These are phyloP conservation scores for Podarcis raffonei DNA, from an alignment of 2,113 vertebrate species.

Conservation along the genomic window DNA sequence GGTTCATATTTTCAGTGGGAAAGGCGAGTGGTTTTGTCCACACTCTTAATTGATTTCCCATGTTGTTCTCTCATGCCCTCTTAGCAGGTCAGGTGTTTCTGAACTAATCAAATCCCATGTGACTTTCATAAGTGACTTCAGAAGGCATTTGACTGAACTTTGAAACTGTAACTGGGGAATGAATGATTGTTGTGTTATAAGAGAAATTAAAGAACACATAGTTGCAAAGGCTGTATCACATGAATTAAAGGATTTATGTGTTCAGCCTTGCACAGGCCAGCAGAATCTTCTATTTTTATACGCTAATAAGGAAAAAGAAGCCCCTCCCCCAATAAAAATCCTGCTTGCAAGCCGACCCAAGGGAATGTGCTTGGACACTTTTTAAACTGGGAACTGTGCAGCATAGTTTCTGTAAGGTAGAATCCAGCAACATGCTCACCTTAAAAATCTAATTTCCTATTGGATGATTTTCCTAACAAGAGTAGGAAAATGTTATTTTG, in stretches of 20 bases:
- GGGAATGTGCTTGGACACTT: not conserved
- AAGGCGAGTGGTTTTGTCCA: not conserved
- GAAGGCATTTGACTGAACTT: conserved; percentile 29
- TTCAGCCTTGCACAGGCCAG: conserved; percentile 17
- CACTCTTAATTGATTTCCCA: not conserved
- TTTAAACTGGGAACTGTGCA: not conserved
- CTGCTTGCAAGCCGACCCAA: not conserved
- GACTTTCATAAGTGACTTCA: conserved; percentile 25
- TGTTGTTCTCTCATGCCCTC: not conserved
- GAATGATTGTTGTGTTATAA: conserved; percentile 50
- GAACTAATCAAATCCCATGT: conserved; percentile 10
- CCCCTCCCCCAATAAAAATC: not conserved
- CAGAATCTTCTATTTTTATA: conserved; percentile 33
- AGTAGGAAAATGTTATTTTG: not conserved
- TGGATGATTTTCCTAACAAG: not conserved
- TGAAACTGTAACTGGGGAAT: conserved; percentile 6
- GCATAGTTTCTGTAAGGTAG: not conserved
- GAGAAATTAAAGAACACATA: conserved; percentile 34
- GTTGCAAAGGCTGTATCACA: conserved; percentile 25
- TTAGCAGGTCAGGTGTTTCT: not conserved
- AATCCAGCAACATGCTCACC: not conserved
- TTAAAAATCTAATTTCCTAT: not conserved
- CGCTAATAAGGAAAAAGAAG: conserved; percentile 24
- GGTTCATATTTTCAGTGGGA: not conserved
- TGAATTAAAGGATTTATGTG: not conserved